These are phyloP conservation scores for Sphenopsis melanotis DNA, from an alignment of 2,797 vertebrate species.

Conservation along the genomic window DNA sequence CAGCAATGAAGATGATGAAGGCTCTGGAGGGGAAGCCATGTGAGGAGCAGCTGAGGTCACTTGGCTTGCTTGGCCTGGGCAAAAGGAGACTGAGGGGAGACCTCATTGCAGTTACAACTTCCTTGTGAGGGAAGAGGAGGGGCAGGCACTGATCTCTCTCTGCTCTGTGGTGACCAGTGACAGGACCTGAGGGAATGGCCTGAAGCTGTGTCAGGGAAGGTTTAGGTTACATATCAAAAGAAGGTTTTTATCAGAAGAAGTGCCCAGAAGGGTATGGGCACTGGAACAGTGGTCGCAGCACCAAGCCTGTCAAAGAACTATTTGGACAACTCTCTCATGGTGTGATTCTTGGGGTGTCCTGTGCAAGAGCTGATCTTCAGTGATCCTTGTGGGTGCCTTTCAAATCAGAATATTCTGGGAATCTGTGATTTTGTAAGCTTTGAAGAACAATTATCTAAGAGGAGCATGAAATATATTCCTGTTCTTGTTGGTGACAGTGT, in stretches of 20 bases:
- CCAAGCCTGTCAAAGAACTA: background rate
- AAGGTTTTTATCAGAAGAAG: background rate
- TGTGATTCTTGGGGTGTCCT: background rate
- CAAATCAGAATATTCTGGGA: background rate
- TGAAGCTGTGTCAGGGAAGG: background rate
- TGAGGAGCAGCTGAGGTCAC: background rate
- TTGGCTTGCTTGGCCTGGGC: background rate
- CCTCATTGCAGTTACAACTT: accelerated
- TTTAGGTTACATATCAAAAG: background rate
- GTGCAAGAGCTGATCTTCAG: background rate
- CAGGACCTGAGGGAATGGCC: background rate
- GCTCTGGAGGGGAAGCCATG: accelerated
- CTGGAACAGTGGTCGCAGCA: background rate
- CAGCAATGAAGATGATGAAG: background rate
- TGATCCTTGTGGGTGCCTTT: background rate
- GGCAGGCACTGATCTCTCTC: background rate
- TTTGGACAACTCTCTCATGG: background rate
- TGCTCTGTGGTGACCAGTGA: background rate
- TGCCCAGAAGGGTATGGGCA: too few species aligned
- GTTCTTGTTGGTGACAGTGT: background rate
- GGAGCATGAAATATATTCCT: background rate
- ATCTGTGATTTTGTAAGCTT: background rate
- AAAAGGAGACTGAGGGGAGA: background rate
- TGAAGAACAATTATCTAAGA: background rate
- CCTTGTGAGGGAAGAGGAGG: accelerated